Evolutionary conservation across 2,888 invertebrate species (phyloP), one percentile per base, ranked within the genome.

Genomic region (Aspidiotus rigidus): DNA sequence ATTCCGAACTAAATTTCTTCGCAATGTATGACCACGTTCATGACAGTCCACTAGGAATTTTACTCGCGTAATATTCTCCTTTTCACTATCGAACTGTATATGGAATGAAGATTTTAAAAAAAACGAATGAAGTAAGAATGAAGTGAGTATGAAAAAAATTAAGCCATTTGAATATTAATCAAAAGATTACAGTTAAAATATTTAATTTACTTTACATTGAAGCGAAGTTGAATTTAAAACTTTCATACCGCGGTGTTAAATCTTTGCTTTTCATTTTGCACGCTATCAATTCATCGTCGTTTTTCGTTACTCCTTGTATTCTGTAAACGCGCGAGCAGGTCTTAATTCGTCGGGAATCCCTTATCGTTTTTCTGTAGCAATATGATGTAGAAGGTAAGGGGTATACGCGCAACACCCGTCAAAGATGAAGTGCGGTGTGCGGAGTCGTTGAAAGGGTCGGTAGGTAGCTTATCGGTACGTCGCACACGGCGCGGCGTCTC

Each of bases 401-500:
- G 49, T 49, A 66, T 57, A 59, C 16, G 41, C 42, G 44, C 57
- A 42, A 17, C 44, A 57, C 42, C 44, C 55, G 55, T 39, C 59
- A 59, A 42, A 41, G 49, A 59, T 39, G 57, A 54, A 49, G 66
- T 59, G 59, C 59, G 28, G 28, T 28, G 28, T 28, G 56, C 42
- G 57, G 56, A 56, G 64, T 41, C 56, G 40, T 57, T 11, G 60
- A 55, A 64, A 64, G 64, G 57, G 64, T 56, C 57, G 64, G 64
- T 57, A 64, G 64, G 64, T 64, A 59, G 59, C 59, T 59, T 66
- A 66, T 66, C 66, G 59, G 66, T 66, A 66, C 66, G 66, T 66
- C 66, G 66, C 66, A 66, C 66, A 66, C 66, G 66, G 59, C n/a
- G n/a, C 66, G 66, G 28, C 66, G 66, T 66, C 66, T 66, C 66